Percentiles rank a stretch among this genome's conserved stretches.
These are phyloP conservation scores for Callocephalon fimbriatum DNA, from an alignment of 2,113 vertebrate species.

Conservation along the genomic window DNA sequence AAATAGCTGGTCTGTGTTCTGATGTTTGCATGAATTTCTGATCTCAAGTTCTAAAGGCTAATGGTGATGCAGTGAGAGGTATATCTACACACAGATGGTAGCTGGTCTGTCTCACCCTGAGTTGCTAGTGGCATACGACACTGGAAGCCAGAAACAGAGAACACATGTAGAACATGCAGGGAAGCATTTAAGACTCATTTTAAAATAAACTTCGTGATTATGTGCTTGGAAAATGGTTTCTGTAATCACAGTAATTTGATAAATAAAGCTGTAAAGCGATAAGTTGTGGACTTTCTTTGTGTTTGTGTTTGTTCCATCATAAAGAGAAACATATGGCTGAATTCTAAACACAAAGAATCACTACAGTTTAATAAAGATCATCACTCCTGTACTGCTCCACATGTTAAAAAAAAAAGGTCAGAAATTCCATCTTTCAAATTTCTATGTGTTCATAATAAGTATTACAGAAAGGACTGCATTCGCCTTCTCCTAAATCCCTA, in stretches of 20 bases:
- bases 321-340: background rate
- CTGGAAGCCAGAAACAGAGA: background rate
- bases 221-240: background rate
- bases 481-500: background rate
- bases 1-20: background rate
- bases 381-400: background rate
- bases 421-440: background rate
- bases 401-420: background rate
- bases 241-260: background rate
- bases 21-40: background rate
- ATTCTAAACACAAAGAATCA: background rate
- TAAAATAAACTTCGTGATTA: background rate
- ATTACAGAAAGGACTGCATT: background rate
- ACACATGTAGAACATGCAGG: background rate
- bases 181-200: background rate
- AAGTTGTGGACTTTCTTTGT: background rate
- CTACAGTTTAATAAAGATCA: background rate
- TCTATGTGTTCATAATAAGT: background rate
- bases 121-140: background rate
- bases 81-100: background rate
- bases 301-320: background rate
- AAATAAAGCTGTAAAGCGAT: background rate
- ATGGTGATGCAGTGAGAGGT: background rate
- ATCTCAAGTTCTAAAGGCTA: background rate
- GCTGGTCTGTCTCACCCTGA: background rate